These are phyloP conservation scores for Pelecanoides urinatrix DNA, from an alignment of 2,113 vertebrate species.

Conservation along the genomic window DNA sequence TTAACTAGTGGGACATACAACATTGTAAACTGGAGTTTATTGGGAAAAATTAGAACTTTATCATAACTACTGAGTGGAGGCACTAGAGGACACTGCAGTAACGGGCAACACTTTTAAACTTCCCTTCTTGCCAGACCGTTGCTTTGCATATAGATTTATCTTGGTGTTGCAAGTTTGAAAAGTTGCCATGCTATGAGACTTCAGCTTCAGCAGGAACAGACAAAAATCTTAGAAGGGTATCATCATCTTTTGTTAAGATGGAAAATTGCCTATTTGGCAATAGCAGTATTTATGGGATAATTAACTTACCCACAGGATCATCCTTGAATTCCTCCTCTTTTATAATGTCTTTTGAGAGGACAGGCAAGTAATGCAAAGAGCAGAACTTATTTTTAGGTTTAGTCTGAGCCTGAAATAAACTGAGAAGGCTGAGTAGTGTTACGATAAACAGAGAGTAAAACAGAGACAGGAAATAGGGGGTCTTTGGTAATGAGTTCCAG, in stretches of 20 bases:
- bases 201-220: not conserved
- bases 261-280: conserved; percentile 23
- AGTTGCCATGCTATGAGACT: not conserved
- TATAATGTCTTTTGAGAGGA: conserved; percentile 60
- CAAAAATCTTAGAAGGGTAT: not conserved
- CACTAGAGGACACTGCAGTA: conserved; percentile 37
- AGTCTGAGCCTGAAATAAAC: conserved; percentile 75
- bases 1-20: not conserved
- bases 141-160: not conserved
- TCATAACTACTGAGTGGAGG: not conserved
- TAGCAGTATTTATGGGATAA: not conserved
- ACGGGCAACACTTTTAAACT: not conserved
- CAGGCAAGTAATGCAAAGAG: conserved; percentile 64
- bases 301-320: not conserved
- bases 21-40: not conserved
- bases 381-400: conserved; percentile 75
- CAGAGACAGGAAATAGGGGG: conserved; percentile 81
- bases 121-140: not conserved
- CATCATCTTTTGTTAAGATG: not conserved
- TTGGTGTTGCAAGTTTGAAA: conserved; percentile 2
- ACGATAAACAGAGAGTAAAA: conserved; percentile 67
- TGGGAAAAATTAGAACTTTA: not conserved
- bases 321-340: conserved; percentile 19
- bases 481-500: conserved; percentile 84
- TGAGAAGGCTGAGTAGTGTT: conserved; percentile 66